Percentiles rank a stretch among this genome's conserved stretches.
These are phyloP conservation scores for Heliangelus exortis DNA, from an alignment of 2,797 vertebrate genomes.

Conservation along the genomic window DNA sequence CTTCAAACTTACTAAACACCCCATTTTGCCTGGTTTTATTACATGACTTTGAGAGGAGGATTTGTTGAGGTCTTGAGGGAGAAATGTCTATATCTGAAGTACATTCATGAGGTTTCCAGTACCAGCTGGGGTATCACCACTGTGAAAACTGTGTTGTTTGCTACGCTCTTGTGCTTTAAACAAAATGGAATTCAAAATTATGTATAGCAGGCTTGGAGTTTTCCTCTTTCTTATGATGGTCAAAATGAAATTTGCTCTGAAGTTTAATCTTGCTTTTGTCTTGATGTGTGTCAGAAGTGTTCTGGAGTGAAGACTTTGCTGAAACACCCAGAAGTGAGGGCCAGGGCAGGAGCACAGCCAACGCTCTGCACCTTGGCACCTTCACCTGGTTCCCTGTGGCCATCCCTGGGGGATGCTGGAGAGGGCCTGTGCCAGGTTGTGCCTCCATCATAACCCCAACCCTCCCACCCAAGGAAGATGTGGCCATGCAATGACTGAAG, in stretches of 20 bases:
- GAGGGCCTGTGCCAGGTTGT: not conserved
- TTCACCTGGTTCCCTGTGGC: not conserved
- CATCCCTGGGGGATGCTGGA: not conserved
- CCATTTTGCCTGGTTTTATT: not conserved
- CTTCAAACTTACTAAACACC: not conserved
- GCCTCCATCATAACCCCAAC: not conserved
- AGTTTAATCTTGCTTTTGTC: not conserved
- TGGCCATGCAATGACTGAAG: not conserved
- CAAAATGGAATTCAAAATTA: not conserved
- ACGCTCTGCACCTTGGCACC: not conserved
- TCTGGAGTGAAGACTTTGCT: not conserved
- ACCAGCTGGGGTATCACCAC: not conserved
- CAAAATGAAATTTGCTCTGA: not conserved
- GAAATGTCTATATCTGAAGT: not conserved
- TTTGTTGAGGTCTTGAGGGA: not conserved
- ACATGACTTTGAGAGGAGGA: not conserved
- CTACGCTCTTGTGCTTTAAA: not conserved
- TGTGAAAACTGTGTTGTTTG: not conserved
- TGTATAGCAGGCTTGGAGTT: not conserved
- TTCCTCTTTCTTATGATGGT: not conserved
- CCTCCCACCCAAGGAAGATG: not conserved
- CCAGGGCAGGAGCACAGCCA: not conserved
- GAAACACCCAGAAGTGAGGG: not conserved
- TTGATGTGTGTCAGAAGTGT: not conserved
- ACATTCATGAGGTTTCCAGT: not conserved